Evolutionary conservation across 2,888 invertebrate species (phyloP), one percentile per base, ranked within the genome.

Genomic region (Resseliella maxima): DNA sequence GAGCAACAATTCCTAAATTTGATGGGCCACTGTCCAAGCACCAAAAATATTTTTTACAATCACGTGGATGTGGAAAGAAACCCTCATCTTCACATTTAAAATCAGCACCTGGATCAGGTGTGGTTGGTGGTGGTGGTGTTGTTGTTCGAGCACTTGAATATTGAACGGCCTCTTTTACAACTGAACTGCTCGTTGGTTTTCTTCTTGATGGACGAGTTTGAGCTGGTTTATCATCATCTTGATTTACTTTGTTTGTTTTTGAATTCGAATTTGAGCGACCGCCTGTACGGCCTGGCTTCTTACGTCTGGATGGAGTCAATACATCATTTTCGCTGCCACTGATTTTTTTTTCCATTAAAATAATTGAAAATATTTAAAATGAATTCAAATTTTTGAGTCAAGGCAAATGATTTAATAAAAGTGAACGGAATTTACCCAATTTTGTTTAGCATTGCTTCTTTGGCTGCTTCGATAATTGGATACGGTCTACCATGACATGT

Each of bases 31-130:
- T 96, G 90, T 97, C 97, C 88, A 98, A 92, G 90, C 98, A 98
- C 97, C 98, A 98, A 92, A 96, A 98, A 90, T 98, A 98, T 90
- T 72, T 72, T 72, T 97, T 97, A 91, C 98, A 98, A 90, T 98
- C 97, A 64, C 96, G 93, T 0, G 97, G 97, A 91, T 98, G 97
- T 24, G 95, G 94, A 92, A 94, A 98, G 92, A 98, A 98, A 1
- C 98, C 98, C 92, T 98, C 98, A 88, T 98, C 97, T 89, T 94
- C 95, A 90, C 98, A 98, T 90, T 96, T 96, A 91, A 98, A 98
- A 89, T 96, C 97, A 95, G 90, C 90, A 88, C 96, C 97, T 8
- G 96, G 95, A 90, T 97, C 97, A 0, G 97, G 97, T 10, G 98
- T 98, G 0, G 97, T 95, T 0, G 97, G 97, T 46, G 93, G 91